phyloP scores from a whole-genome alignment of 2,797 vertebrate genomes.

The Spinibarbus caldwelli region DNA sequence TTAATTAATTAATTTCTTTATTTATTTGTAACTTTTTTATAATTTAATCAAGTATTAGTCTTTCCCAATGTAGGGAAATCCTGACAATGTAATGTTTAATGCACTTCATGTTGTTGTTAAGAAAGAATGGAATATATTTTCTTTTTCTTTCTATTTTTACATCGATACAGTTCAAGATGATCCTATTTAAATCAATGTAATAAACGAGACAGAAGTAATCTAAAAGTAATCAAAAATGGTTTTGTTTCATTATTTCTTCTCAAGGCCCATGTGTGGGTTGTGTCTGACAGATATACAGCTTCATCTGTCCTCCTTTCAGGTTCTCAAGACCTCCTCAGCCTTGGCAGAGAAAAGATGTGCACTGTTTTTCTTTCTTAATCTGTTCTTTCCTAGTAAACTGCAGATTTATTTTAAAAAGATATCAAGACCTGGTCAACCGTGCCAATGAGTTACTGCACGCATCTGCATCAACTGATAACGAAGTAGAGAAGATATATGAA shows the following conservation, averaged over 20 bases:
- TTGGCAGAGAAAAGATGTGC: background rate
- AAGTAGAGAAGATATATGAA: background rate
- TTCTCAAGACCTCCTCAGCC: background rate
- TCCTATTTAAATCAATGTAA: background rate
- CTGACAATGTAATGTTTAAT: background rate
- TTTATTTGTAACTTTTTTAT: background rate
- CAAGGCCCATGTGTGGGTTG: background rate
- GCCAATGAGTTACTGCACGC: background rate
- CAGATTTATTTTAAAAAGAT: background rate
- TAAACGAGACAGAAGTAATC: background rate
- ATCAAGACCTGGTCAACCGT: background rate
- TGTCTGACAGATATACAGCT: conserved; percentile 3
- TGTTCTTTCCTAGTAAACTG: background rate
- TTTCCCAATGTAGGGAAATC: background rate
- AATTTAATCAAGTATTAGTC: background rate
- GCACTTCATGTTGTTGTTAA: background rate
- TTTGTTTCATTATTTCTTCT: background rate
- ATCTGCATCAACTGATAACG: background rate
- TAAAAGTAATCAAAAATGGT: background rate
- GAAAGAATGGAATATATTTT: background rate
- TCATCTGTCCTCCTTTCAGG: background rate
- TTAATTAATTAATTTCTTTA: background rate
- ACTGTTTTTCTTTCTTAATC: background rate
- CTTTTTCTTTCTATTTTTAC: background rate
- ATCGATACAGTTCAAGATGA: background rate